Conservation (phyloP, 2,888 invertebrate species). For the Stegana nigrithorax region DNA sequence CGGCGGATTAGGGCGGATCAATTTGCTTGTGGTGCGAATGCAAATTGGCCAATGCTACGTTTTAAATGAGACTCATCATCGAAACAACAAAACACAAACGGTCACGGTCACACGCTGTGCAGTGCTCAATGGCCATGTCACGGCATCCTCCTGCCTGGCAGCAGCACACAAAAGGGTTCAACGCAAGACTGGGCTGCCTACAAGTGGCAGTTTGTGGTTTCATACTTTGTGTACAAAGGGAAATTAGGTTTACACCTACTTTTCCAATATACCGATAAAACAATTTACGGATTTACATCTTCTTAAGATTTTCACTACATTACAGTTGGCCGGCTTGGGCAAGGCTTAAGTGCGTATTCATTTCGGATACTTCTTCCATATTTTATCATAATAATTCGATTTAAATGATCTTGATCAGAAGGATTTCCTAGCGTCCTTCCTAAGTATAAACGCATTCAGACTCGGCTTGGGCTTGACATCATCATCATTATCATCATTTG, state of each 20-base stretch:
- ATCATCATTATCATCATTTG: no score
- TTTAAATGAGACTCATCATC: constrained; percentile 58
- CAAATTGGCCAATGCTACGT: constrained; percentile 59
- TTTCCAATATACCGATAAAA: constrained; percentile 54
- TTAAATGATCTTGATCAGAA: no score
- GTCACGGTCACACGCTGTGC: constrained; percentile 28
- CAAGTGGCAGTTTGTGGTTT: constrained; percentile 32
- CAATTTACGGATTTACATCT: constrained; percentile 56
- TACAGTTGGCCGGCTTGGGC: no score
- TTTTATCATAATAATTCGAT: no score
- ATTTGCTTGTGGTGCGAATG: constrained; percentile 64
- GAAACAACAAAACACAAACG: constrained; percentile 45
- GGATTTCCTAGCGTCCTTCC: no score
- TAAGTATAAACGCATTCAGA: no score
- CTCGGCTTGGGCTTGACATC: no score
- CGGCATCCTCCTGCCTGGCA: neutral
- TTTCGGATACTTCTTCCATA: no score
- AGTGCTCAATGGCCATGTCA: constrained; percentile 31
- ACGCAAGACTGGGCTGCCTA: neutral
- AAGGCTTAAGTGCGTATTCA: no score
- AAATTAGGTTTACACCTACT: constrained; percentile 59
- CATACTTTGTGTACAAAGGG: constrained; percentile 44
- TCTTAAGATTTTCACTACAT: constrained; percentile 54
- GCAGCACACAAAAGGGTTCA: constrained; percentile 5
- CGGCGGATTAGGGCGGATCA: constrained; percentile 59